A percentile compares a stretch with the other conserved stretches of the same genome.
Conservation (phyloP, 2,797 vertebrate species). For the Botia kubotai region DNA sequence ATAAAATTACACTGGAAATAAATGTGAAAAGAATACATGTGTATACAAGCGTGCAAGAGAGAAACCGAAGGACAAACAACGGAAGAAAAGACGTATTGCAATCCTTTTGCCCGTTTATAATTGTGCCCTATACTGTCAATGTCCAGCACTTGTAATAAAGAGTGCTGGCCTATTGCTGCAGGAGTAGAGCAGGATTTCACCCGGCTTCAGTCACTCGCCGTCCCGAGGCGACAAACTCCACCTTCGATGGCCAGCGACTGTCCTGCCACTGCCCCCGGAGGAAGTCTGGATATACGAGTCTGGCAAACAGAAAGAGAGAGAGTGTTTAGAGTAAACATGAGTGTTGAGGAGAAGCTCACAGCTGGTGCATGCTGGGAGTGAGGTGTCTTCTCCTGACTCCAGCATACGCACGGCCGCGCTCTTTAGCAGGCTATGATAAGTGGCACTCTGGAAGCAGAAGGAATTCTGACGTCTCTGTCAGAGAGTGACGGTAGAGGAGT, state of each 20-base stretch:
- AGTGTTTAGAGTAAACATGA: slow-evolving; percentile 14
- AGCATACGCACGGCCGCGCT: slow-evolving; percentile 38
- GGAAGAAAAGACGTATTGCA: slow-evolving; percentile 41
- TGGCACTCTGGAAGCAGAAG: slow-evolving; percentile 29
- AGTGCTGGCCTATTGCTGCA: slow-evolving; percentile 59
- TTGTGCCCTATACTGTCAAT: slow-evolving; percentile 11
- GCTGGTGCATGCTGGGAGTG: slow-evolving; percentile 65
- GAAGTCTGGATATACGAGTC: slow-evolving; percentile 99
- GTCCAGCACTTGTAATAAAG: slow-evolving; percentile 24
- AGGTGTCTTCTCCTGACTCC: slow-evolving; percentile 60
- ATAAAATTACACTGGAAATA: not conserved
- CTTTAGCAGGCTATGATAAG: slow-evolving; percentile 52
- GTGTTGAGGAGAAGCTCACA: slow-evolving; percentile 64
- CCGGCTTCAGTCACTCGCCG: slow-evolving; percentile 77
- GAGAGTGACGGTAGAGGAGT: not conserved
- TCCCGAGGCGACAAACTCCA: slow-evolving; percentile 93
- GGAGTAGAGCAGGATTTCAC: slow-evolving; percentile 53
- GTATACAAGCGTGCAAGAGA: slow-evolving; percentile 20
- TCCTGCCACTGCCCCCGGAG: slow-evolving; percentile 94
- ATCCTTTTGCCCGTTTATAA: slow-evolving; percentile 28
- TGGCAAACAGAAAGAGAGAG: slow-evolving; percentile 68
- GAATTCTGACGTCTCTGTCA: slow-evolving; percentile 36
- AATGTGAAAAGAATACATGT: not conserved
- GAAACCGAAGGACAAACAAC: not conserved
- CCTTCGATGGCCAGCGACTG: slow-evolving; percentile 98